Conservation (phyloP, 1,140 invertebrate genomes). For the Pogonognathellus flavescens region DNA sequence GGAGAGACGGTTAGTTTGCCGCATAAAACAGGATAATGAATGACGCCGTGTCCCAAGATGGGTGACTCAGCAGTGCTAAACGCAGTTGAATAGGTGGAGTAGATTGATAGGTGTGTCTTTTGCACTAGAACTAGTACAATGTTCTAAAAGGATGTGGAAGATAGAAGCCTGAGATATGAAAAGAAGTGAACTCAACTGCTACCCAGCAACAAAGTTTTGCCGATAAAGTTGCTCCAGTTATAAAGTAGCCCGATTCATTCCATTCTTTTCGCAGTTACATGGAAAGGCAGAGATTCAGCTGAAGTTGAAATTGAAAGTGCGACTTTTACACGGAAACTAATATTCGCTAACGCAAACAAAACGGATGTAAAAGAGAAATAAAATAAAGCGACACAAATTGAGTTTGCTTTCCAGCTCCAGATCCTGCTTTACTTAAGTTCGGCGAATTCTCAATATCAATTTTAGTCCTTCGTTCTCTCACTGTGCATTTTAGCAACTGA, state of each 20-base stretch:
- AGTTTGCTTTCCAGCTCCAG: constrained; percentile 31
- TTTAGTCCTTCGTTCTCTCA: background rate
- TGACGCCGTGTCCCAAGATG: constrained; percentile 20
- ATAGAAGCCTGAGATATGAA: background rate
- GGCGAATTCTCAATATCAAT: background rate
- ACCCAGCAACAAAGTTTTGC: constrained; percentile 16
- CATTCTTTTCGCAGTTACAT: constrained; percentile 30
- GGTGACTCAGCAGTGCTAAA: constrained; percentile 44
- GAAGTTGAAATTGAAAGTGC: constrained; percentile 47
- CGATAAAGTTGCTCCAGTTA: constrained; percentile 41
- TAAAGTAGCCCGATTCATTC: constrained; percentile 37
- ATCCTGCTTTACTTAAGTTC: background rate
- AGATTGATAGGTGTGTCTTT: background rate
- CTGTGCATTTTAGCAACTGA: background rate
- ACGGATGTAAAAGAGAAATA: constrained; percentile 18
- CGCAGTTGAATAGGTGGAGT: background rate
- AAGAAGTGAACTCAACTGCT: constrained; percentile 20
- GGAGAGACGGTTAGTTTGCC: background rate
- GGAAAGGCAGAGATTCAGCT: constrained; percentile 1
- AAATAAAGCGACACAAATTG: constrained; percentile 40
- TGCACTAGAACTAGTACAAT: background rate
- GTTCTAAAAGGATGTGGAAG: background rate
- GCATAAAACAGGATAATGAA: constrained; percentile 40
- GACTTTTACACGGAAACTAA: constrained; percentile 34
- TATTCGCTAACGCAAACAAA: constrained; percentile 39